Evolutionary conservation across 2,888 invertebrate genomes (phyloP).

Genomic region (Hermaeophaga mercurialis): DNA sequence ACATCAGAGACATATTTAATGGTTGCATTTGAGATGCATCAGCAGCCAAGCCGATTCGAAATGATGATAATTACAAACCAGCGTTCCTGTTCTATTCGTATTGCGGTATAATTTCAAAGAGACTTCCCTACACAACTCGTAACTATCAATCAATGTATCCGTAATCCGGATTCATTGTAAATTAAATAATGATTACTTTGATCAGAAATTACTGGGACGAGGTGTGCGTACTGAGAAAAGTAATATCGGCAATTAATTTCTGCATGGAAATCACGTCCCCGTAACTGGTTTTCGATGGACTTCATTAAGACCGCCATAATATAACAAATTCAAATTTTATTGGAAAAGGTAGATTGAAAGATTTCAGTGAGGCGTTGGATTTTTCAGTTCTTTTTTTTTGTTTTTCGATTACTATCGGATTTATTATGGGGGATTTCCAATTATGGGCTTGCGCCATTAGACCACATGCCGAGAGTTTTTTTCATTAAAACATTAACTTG

Average conservation of each 20-base stretch:
- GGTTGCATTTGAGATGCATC: too few species aligned
- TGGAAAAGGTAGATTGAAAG: conserved; percentile 12
- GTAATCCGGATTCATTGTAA: conserved; percentile 40
- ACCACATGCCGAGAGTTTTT: neutral
- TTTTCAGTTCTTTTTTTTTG: neutral
- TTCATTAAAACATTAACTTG: neutral
- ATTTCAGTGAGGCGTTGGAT: conserved; percentile 8
- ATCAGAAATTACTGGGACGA: conserved; percentile 40
- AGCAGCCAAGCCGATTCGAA: conserved; percentile 16
- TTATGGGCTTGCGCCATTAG: conserved; percentile 1
- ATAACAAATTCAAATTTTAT: conserved; percentile 13
- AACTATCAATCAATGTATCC: conserved; percentile 37
- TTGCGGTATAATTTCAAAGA: conserved; percentile 31
- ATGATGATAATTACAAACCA: conserved; percentile 22
- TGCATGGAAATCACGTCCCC: conserved; percentile 41
- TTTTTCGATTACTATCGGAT: conserved; percentile 5
- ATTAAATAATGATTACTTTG: conserved; percentile 44
- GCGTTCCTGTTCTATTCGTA: conserved; percentile 9
- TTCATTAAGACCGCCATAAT: conserved; percentile 35
- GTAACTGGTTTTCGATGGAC: conserved; percentile 33
- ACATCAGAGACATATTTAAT: too few species aligned
- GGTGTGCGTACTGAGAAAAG: conserved; percentile 39
- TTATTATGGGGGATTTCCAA: conserved; percentile 4
- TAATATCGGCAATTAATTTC: conserved; percentile 40
- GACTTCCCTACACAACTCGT: conserved; percentile 20